Conservation (phyloP, 2,888 invertebrate species). For the Cylloceria caligata region DNA sequence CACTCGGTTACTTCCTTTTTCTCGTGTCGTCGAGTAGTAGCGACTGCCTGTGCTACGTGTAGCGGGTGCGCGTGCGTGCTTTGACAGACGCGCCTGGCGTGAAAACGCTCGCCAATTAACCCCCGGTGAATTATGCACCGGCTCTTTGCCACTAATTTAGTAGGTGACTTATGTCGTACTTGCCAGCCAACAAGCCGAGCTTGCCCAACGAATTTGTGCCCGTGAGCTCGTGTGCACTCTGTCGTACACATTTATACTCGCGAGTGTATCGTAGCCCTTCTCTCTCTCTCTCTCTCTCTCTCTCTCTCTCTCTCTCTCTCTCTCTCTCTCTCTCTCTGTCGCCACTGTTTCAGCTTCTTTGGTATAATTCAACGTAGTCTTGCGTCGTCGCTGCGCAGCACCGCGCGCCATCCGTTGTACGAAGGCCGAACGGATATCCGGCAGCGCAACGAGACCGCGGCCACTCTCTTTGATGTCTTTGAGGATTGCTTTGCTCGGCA, state of each 20-base stretch:
- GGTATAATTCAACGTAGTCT: conserved; percentile 62
- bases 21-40: conserved; percentile 63
- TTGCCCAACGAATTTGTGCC: conserved; percentile 74
- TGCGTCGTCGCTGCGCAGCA: conserved; percentile 63
- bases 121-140: conserved; percentile 83
- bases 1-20: conserved; percentile 54
- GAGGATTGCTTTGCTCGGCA: conserved; percentile 63
- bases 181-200: conserved; percentile 77
- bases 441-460: conserved; percentile 64
- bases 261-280: neutral
- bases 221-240: conserved; percentile 51
- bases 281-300: conserved; percentile 34
- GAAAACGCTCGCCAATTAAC: conserved; percentile 84
- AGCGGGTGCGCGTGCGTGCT: conserved; percentile 71
- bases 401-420: conserved; percentile 44
- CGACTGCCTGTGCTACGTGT: conserved; percentile 33
- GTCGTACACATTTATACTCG: neutral
- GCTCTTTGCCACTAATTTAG: conserved; percentile 82
- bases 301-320: conserved; percentile 35
- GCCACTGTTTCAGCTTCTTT: conserved; percentile 55
- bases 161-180: conserved; percentile 83
- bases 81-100: conserved; percentile 83
- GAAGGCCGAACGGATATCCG: conserved; percentile 70
- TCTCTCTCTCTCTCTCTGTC: conserved; percentile 34
- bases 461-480: conserved; percentile 66